phyloP scores from a whole-genome alignment of 2,888 invertebrate species.

The Zeuzera pyrina region DNA sequence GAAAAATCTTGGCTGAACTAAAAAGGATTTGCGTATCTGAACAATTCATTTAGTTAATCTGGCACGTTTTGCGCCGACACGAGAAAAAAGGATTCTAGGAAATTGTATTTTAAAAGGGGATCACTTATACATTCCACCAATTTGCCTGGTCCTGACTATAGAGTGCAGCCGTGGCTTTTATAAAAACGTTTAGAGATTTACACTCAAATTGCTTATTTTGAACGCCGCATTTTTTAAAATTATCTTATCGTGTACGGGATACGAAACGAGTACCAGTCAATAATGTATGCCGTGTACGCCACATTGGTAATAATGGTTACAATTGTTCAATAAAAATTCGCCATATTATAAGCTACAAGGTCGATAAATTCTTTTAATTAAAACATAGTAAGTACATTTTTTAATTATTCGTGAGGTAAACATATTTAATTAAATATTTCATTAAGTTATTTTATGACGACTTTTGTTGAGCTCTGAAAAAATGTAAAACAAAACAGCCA shows the following conservation, averaged over 20 bases:
- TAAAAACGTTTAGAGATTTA: background rate
- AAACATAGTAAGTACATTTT: too few species aligned
- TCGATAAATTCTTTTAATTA: too few species aligned
- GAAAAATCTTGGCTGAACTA: constrained; percentile 5
- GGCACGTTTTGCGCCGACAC: constrained; percentile 9
- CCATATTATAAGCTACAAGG: too few species aligned
- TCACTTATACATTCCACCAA: constrained; percentile 6
- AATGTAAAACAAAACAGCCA: too few species aligned
- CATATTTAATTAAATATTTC: too few species aligned
- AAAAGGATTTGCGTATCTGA: constrained; percentile 8
- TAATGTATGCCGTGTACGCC: too few species aligned
- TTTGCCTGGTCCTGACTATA: background rate
- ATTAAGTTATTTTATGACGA: too few species aligned
- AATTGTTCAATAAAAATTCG: too few species aligned
- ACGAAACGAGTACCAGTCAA: too few species aligned
- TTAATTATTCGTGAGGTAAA: too few species aligned
- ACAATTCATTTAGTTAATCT: constrained; percentile 11
- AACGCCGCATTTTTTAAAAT: background rate
- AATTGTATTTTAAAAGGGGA: constrained; percentile 10
- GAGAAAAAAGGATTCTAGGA: constrained; percentile 4
- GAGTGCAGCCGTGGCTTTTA: background rate
- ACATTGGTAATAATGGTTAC: too few species aligned
- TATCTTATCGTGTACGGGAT: background rate
- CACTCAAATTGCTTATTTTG: background rate
- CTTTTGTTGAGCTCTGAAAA: too few species aligned